These are phyloP conservation scores for Tamias sibiricus DNA, from an alignment of 2,113 vertebrate species.

Conservation along the genomic window DNA sequence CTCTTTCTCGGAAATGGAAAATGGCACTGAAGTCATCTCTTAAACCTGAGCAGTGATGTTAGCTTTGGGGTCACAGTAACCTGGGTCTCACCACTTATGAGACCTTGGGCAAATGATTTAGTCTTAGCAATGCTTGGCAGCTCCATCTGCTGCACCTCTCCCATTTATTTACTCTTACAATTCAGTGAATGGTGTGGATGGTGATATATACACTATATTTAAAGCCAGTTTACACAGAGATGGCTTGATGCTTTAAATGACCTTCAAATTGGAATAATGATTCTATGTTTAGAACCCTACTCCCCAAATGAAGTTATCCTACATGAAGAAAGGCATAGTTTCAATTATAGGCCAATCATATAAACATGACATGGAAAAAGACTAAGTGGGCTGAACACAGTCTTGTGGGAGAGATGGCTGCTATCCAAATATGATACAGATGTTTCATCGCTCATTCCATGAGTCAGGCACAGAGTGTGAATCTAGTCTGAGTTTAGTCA, in stretches of 20 bases:
- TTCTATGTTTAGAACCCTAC: not conserved
- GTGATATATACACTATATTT: not conserved
- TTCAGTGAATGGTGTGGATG: not conserved
- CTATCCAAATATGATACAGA: not conserved
- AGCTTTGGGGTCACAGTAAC: not conserved
- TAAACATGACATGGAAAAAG: not conserved
- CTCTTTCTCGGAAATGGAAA: slow-evolving; percentile 33
- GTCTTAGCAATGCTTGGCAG: not conserved
- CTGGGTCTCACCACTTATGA: not conserved
- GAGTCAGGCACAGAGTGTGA: not conserved
- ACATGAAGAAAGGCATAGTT: not conserved
- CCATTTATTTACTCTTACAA: not conserved
- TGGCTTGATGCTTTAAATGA: not conserved
- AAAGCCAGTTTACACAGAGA: not conserved
- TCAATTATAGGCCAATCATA: not conserved
- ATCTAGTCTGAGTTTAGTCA: not conserved
- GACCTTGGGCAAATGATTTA: not conserved
- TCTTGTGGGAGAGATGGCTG: not conserved
- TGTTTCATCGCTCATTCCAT: not conserved
- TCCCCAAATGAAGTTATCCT: not conserved
- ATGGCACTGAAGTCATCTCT: not conserved
- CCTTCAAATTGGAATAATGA: slow-evolving; percentile 1
- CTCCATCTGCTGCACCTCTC: not conserved
- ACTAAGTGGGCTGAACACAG: not conserved
- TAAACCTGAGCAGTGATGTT: not conserved